phyloP scores from a whole-genome alignment of 2,888 invertebrate species.

The Norana najaformis region DNA sequence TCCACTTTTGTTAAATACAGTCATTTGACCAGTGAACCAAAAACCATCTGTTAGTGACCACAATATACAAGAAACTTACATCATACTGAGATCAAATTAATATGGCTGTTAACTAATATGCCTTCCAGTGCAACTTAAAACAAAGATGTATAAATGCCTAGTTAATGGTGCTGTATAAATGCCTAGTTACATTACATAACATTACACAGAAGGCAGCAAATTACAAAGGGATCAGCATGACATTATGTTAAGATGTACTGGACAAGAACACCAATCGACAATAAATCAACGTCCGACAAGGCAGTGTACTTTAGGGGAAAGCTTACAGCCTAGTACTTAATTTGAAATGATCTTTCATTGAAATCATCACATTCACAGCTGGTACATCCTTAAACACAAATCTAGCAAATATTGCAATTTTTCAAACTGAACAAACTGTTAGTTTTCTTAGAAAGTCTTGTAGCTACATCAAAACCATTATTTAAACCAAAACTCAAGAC shows the following conservation, averaged over 20 bases:
- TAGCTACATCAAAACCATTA: not conserved
- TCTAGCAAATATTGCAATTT: not conserved
- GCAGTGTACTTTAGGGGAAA: too few species aligned
- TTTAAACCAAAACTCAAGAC: not conserved
- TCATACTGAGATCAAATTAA: too few species aligned
- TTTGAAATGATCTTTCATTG: too few species aligned
- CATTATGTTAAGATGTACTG: not conserved
- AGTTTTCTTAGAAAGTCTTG: not conserved
- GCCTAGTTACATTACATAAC: constrained; percentile 5
- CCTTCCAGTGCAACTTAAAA: not conserved
- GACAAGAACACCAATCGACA: not conserved
- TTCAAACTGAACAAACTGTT: not conserved
- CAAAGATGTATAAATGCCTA: not conserved
- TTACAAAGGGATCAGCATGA: not conserved
- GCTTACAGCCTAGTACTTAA: too few species aligned
- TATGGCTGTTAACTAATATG: too few species aligned
- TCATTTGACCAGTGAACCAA: too few species aligned
- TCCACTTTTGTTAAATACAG: too few species aligned
- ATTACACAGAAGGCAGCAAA: not conserved
- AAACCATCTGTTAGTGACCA: too few species aligned
- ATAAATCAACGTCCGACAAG: not conserved
- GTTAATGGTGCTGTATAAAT: not conserved
- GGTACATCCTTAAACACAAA: too few species aligned
- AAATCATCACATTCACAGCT: too few species aligned
- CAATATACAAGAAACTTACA: too few species aligned